Evolutionary conservation across 2,888 invertebrate species (phyloP), one percentile per base, ranked within the genome.

Genomic region (Oscheius sp.): DNA sequence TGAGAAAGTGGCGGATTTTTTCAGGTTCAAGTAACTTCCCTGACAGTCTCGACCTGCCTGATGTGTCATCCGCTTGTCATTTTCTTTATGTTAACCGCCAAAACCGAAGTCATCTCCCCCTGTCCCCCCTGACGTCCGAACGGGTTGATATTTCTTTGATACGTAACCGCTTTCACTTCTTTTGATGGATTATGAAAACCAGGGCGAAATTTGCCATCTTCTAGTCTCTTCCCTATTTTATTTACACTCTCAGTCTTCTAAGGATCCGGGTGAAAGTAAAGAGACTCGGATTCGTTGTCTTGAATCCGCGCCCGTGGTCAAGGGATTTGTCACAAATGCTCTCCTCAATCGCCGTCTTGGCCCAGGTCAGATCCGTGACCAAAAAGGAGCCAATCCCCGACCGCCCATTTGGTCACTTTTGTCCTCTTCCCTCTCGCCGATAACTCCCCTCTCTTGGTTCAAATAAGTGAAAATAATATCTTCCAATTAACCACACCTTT

Each of bases 321-420:
- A 29, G 27, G 66, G 66, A 49, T 66, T 66, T 66, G 66, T 66
- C 66, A 66, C 66, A 66, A 66, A 66, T 66, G 52, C 66, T 66
- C 66, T 18, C 49, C 66, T 66, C 49, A 66, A 66, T 66, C 52
- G 52, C 18, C 66, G 46, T 66, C 66, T 66, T 66, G 21, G 58
- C 29, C 29, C 58, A 27, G 58, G 29, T 29, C 43, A 66, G 49
- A 49, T 49, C 66, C 66, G 49, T 29, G 29, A 52, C 35, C 52
- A 35, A 52, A 66, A 49, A 45, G 43, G 45, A 45, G 45, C 45
- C 43, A 63, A 45, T 45, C 63, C 43, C 63, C 63, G 12, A 12
- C 45, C 63, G 46, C 66, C 52, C 29, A 25, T 41, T 16, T 43
- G n/a, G 18, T 58, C 43, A 21, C 41, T 52, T 56, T 41, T 35